A percentile compares a stretch with the other conserved stretches of the same genome.
phyloP scores from a whole-genome alignment of 2,113 vertebrate genomes.

The Colius striatus region DNA sequence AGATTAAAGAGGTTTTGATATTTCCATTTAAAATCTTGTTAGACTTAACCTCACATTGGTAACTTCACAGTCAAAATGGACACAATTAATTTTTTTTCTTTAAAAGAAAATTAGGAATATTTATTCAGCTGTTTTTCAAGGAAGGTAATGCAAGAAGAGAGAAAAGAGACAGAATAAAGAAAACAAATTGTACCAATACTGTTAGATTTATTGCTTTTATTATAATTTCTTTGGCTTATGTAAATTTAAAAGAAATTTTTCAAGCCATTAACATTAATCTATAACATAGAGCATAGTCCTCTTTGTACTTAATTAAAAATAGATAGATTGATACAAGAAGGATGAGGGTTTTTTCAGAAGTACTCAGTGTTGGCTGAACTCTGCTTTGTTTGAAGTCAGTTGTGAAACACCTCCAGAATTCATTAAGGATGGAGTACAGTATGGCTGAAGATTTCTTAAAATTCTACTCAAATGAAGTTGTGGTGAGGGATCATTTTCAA shows the following conservation, averaged over 20 bases:
- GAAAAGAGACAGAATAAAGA: neutral
- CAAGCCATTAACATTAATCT: neutral
- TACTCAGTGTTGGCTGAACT: neutral
- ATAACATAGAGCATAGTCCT: neutral
- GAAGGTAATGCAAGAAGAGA: neutral
- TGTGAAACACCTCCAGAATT: neutral
- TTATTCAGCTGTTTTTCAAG: neutral
- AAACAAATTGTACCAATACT: neutral
- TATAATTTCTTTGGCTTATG: neutral
- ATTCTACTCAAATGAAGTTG: neutral
- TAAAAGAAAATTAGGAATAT: neutral
- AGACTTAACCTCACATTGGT: constrained; percentile 8
- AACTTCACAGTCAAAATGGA: neutral
- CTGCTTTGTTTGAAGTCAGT: neutral
- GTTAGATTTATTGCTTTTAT: constrained; percentile 10
- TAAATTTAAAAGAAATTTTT: constrained; percentile 12
- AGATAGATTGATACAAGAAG: neutral
- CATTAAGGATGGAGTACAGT: neutral
- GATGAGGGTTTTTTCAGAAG: neutral
- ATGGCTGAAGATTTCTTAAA: neutral
- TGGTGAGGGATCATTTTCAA: neutral
- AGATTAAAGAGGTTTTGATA: neutral
- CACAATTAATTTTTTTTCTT: neutral
- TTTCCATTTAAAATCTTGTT: neutral
- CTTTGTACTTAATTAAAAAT: constrained; percentile 19